Evolutionary conservation across 2,113 vertebrate species (phyloP), one percentile per base, ranked within the genome.

Genomic region (Microtus oregoni): DNA sequence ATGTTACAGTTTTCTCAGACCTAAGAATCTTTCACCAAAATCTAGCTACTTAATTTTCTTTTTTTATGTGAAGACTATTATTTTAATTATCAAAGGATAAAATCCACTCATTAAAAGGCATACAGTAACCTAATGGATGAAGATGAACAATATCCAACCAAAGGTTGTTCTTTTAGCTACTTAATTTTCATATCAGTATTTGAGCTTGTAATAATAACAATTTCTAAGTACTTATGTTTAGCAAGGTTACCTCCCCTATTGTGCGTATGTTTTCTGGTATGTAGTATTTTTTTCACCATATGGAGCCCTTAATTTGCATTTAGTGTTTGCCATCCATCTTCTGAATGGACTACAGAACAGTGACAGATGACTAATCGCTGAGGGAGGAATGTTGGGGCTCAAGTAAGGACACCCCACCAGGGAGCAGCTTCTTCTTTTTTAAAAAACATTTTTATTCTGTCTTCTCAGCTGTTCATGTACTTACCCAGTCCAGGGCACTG

Each of bases 191-290:
- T 79, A 75, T 93, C 81, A 94, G 20, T 92, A 96, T 92, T 94
- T 97, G 94, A 93, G 78, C 72, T 96, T 92, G 3, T 78, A 82
- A 47, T 75, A 90, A 32, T 86, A 95, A 83, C 44, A 96, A 13
- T 93, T 97, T 96, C 90, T 96, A 92, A 91, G 96, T 93, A 91
- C 61, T 96, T 91, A 55, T 24, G 17, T 95, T 96, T 68, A 94
- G 75, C 91, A 96, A 97, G 91, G 73, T 96, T 96, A 93, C 92
- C 94, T 95, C 67, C 86, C 50, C 58, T 97, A 92, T 95, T 91
- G 50, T 95, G 70, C 47, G 26, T 89, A 79, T 96, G 91, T 95
- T 97, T 97, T 97, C 86, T 94, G 75, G 82, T 88, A 44, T 77
- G 91, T 91, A 87, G 77, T 96, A 79, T 50, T 89, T 81, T 97